Evolutionary conservation across 2,797 vertebrate species (phyloP).

Genomic region (Serranus cabrilla): DNA sequence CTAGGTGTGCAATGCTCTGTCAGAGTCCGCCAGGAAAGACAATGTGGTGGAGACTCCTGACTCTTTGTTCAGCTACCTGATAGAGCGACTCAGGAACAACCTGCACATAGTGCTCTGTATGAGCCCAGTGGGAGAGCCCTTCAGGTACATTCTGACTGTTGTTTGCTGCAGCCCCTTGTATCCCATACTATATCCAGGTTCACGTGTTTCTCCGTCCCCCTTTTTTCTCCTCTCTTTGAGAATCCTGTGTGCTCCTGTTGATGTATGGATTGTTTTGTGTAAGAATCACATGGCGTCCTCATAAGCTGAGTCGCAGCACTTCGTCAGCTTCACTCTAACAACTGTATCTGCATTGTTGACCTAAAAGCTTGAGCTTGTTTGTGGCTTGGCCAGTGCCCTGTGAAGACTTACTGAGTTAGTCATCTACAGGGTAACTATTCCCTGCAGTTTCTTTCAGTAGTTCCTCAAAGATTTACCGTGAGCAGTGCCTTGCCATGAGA

Average conservation of each 20-base stretch:
- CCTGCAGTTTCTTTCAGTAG: not conserved
- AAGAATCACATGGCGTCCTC: constrained; percentile 13
- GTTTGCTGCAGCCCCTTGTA: not conserved
- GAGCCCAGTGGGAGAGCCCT: constrained; percentile 92
- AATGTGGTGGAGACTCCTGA: constrained; percentile 86
- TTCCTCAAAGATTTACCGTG: constrained; percentile 1
- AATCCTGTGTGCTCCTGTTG: not conserved
- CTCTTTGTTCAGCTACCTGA: constrained; percentile 89
- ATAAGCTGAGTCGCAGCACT: not conserved
- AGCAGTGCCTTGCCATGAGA: constrained; percentile 10
- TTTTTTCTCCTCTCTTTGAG: not conserved
- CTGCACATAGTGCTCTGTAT: constrained; percentile 92
- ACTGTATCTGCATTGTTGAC: not conserved
- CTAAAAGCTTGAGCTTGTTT: too few relatives aligned
- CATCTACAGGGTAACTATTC: not conserved
- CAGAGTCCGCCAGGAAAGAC: constrained; percentile 86
- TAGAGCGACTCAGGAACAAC: constrained; percentile 91
- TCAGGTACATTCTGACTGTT: constrained; percentile 86
- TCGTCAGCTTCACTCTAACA: not conserved
- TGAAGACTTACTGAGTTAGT: too few relatives aligned
- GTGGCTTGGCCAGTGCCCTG: too few relatives aligned
- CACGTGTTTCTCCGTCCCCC: not conserved
- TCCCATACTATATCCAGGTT: constrained; percentile 6
- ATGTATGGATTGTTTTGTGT: not conserved
- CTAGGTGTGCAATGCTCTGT: constrained; percentile 87